phyloP scores from a whole-genome alignment of 2,113 vertebrate species.

The Pantherophis guttatus region DNA sequence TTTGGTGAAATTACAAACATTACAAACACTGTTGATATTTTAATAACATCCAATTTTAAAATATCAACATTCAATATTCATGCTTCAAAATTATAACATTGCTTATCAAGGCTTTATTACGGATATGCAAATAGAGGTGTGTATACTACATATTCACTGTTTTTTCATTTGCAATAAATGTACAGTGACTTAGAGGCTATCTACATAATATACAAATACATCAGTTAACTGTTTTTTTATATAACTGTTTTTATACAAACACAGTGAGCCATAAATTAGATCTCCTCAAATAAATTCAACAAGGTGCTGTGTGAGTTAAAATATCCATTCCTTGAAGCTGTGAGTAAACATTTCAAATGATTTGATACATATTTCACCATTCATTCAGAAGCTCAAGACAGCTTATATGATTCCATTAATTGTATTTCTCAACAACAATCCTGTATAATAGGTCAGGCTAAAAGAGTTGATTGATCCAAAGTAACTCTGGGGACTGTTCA shows the following conservation, averaged over 20 bases:
- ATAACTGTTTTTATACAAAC: background rate
- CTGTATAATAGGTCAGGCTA: background rate
- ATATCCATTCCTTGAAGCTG: background rate
- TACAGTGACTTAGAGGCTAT: constrained; percentile 1
- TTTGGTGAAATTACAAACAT: constrained; percentile 19
- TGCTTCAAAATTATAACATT: constrained; percentile 47
- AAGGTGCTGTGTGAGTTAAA: background rate
- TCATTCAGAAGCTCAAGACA: background rate
- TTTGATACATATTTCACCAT: background rate
- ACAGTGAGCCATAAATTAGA: background rate
- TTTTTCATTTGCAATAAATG: constrained; percentile 27
- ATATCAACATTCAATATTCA: background rate
- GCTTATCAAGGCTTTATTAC: constrained; percentile 3
- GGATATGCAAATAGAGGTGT: background rate
- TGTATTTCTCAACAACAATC: background rate
- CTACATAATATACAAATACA: background rate
- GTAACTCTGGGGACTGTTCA: background rate
- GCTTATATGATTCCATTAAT: background rate
- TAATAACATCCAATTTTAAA: constrained; percentile 43
- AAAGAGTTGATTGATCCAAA: background rate
- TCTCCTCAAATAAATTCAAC: background rate
- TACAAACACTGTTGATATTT: constrained; percentile 44
- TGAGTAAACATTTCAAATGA: background rate
- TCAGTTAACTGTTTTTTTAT: background rate
- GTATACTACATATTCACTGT: constrained; percentile 14